Evolutionary conservation across 53 echinoderm and acorn worm species (phyloP).

Genomic region (Echinarachnius parma): DNA sequence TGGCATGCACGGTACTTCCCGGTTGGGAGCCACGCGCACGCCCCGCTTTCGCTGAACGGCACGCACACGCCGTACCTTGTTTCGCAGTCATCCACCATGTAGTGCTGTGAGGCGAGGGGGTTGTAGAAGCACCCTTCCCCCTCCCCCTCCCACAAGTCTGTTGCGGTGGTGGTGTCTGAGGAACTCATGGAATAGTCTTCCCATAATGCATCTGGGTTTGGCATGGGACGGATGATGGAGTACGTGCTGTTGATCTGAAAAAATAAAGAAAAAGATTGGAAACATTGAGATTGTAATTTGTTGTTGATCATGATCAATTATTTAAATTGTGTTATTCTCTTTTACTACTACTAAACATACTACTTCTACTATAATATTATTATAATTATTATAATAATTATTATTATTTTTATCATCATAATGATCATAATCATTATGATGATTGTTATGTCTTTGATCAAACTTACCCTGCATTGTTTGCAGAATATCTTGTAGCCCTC

Average conservation of each 20-base stretch:
- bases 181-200: not conserved
- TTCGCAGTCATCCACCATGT: slow-evolving; percentile 33
- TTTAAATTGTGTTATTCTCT: too few species aligned
- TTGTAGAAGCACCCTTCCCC: slow-evolving; percentile 40
- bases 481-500: slow-evolving; percentile 12
- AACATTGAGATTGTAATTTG: too few species aligned
- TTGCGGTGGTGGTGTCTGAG: not conserved
- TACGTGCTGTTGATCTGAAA: slow-evolving; percentile 17
- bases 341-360: too few species aligned
- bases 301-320: too few species aligned
- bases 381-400: too few species aligned
- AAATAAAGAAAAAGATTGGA: not conserved
- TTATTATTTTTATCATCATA: too few species aligned
- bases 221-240: slow-evolving; percentile 21
- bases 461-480: slow-evolving; percentile 23
- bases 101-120: slow-evolving; percentile 24
- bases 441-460: too few species aligned
- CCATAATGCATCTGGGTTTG: not conserved
- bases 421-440: too few species aligned
- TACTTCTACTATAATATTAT: too few species aligned
- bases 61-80: slow-evolving; percentile 18
- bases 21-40: slow-evolving; percentile 19
- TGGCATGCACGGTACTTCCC: slow-evolving; percentile 17
- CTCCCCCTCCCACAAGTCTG: too few species aligned
- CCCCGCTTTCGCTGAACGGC: slow-evolving; percentile 8